Evolutionary conservation across 64 coral and sea anemone species (phyloP).

Genomic region (Platygyra sinensis): DNA sequence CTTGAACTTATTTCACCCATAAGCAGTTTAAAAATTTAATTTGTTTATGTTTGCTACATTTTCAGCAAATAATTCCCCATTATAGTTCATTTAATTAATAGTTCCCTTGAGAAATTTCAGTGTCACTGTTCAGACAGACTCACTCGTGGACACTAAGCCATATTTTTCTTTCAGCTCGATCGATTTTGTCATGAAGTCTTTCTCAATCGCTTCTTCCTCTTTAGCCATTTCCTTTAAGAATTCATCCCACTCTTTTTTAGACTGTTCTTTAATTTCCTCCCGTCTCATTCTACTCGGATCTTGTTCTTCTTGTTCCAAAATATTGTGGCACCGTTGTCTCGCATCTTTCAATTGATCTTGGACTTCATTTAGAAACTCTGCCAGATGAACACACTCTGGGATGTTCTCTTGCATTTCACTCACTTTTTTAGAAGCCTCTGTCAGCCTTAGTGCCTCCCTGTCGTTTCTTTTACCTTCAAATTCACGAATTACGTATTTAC

Average conservation of each 20-base stretch:
- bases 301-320: constrained; percentile 81
- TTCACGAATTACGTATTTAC: constrained; percentile 86
- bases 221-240: constrained; percentile 75
- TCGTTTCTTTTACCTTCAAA: constrained; percentile 88
- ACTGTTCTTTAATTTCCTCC: constrained; percentile 64
- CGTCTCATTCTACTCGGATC: constrained; percentile 43
- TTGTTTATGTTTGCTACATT: too few species aligned
- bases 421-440: constrained; percentile 69
- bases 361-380: constrained; percentile 52
- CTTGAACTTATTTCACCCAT: too few species aligned
- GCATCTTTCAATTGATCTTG: constrained; percentile 72
- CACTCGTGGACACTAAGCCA: constrained; percentile 16
- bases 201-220: constrained; percentile 71
- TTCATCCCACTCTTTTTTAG: constrained; percentile 84
- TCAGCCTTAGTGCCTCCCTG: constrained; percentile 66
- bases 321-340: constrained; percentile 78
- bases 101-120: not conserved
- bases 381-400: constrained; percentile 61
- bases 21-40: too few species aligned
- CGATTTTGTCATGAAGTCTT: constrained; percentile 76
- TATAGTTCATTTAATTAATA: not conserved
- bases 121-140: not conserved
- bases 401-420: constrained; percentile 68
- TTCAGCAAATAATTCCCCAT: not conserved
- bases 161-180: constrained; percentile 84